A percentile compares a stretch with the other conserved stretches of the same genome.
These are phyloP conservation scores for Caranx ignobilis DNA, from an alignment of 2,113 vertebrate species.

Conservation along the genomic window DNA sequence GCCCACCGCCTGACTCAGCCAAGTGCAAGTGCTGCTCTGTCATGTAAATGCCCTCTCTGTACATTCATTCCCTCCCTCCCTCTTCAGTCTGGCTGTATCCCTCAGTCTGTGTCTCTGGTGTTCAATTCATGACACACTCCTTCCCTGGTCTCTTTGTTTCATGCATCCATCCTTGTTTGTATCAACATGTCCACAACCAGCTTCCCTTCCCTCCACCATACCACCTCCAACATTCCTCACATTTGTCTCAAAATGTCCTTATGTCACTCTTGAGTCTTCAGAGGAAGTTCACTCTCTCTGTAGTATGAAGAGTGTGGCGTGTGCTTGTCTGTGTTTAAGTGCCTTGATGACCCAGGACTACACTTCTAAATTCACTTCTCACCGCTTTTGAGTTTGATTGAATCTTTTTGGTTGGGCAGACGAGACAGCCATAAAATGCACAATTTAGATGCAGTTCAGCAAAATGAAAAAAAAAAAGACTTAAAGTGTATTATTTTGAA, in stretches of 20 bases:
- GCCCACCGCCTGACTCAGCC: slow-evolving; percentile 7
- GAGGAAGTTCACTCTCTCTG: slow-evolving; percentile 23
- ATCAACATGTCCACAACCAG: neutral
- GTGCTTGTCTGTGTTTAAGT: slow-evolving; percentile 42
- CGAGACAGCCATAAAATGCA: neutral
- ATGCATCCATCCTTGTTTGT: slow-evolving; percentile 5
- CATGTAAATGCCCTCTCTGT: slow-evolving; percentile 74
- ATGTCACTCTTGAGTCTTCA: slow-evolving; percentile 6
- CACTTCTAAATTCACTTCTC: slow-evolving; percentile 20
- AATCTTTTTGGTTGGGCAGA: slow-evolving; percentile 4
- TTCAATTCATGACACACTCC: slow-evolving; percentile 29
- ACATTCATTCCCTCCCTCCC: slow-evolving; percentile 1
- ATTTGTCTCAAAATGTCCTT: slow-evolving; percentile 32
- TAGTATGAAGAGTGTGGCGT: slow-evolving; percentile 11
- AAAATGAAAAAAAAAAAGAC: slow-evolving; percentile 1
- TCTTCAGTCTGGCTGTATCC: slow-evolving; percentile 9
- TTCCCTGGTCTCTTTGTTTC: slow-evolving; percentile 12
- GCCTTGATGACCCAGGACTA: slow-evolving; percentile 36
- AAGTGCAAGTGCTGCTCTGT: slow-evolving; percentile 84
- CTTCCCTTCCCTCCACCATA: slow-evolving; percentile 16
- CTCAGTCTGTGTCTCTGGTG: slow-evolving; percentile 11
- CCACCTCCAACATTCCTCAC: slow-evolving; percentile 17
- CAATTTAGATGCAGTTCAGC: slow-evolving; percentile 9
- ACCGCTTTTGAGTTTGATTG: neutral
- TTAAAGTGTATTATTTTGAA: slow-evolving; percentile 29